Base-by-base conservation (phyloP, 2,113 vertebrate genomes). In the Synchiropus splendidus region DNA sequence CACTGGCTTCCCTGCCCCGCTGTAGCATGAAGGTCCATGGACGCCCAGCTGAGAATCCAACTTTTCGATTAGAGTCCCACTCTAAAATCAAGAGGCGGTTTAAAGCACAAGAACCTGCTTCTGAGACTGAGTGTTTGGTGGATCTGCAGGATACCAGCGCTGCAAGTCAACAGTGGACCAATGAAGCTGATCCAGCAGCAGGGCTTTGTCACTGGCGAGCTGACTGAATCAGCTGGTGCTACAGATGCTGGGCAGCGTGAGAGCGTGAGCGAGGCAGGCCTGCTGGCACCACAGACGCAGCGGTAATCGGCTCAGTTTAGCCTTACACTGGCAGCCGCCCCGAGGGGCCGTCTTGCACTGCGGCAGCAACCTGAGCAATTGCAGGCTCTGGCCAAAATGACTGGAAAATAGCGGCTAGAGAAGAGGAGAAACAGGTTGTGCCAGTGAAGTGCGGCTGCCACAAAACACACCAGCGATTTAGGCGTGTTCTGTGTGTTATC, bases 351-450 rank as follows among this genome's bases (percentile, higher is more conserved):
- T 70, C 70, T 58, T 50, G 63, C 54, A 8, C 52, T 59, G 50
- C 31, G 52, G 61, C 58, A 70, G 75, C 67, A 72, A 67, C 61
- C 68, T 79, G 80, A 80, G 75, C 42, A 77, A 74, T 59, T 64
- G 74, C 80, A 83, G 80, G 68, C 74, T 30, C 66, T 59, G 31
- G 0, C 54, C 52, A 39, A 75, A 61, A 72, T 40, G 42, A 46
- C 47, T 70, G 64, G 67, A 72, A 77, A 77, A 70, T 58, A 66
- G 55, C 58, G 74, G 75, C 67, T 75, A 74, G 74, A 79, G 35
- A 17, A 66, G 74, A 79, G 30, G 59, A 79, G 75, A 82, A 76
- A 57, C 78, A 80, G 78, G 61, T 66, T 47, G 56, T 74, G 77
- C 69, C 72, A 77, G 74, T 75, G 16, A 77, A 77, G 50, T 72